phyloP scores from a whole-genome alignment of 2,888 invertebrate species.

The Drosophila antonietae region DNA sequence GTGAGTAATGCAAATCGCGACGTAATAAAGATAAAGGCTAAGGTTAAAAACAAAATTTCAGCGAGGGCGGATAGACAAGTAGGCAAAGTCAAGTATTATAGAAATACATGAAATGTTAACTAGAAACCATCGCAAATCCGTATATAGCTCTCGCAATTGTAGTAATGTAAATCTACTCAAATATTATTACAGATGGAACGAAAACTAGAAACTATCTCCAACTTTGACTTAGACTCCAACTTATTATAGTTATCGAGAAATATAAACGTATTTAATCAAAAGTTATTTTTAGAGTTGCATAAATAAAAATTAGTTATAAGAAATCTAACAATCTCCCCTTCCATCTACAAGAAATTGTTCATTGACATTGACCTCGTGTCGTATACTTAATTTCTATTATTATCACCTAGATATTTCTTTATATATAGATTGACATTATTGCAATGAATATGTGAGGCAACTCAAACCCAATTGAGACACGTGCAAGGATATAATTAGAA shows the following conservation, averaged over 20 bases:
- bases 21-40: constrained; percentile 30
- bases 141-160: not conserved
- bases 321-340: not conserved
- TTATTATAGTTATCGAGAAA: not conserved
- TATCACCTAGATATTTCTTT: constrained; percentile 8
- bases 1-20: constrained; percentile 31
- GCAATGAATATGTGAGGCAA: not conserved
- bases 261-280: not conserved
- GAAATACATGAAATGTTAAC: no score
- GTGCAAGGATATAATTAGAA: constrained; percentile 8
- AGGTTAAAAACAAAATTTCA: constrained; percentile 15
- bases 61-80: constrained; percentile 12
- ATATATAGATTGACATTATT: constrained; percentile 21
- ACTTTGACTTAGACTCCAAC: no score
- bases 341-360: not conserved
- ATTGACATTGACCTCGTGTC: not conserved
- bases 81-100: no score
- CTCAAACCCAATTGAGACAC: constrained; percentile 9
- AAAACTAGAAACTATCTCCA: no score
- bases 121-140: not conserved
- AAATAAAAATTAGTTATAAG: not conserved
- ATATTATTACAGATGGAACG: no score
- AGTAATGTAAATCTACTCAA: not conserved
- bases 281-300: not conserved
- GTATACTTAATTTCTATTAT: not conserved